These are phyloP conservation scores for Ageneiosus marmoratus DNA, from an alignment of 2,113 vertebrate species.

Conservation along the genomic window DNA sequence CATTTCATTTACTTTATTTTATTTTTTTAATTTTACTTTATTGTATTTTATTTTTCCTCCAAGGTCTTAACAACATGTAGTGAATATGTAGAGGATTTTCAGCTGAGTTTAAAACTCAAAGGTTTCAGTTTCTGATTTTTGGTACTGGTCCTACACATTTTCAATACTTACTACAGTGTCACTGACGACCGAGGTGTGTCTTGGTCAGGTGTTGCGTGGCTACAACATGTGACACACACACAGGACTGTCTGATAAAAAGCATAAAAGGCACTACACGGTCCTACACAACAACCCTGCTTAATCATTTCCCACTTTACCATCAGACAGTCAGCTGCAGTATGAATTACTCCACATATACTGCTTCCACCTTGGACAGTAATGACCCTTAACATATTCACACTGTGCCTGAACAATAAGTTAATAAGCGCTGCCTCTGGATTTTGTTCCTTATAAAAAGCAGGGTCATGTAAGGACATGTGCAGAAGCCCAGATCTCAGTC, in stretches of 20 bases:
- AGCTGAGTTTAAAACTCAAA: not conserved
- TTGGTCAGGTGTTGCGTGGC: not conserved
- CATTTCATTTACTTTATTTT: too few species aligned
- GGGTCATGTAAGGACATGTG: not conserved
- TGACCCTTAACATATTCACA: not conserved
- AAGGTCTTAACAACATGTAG: too few species aligned
- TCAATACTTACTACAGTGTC: not conserved
- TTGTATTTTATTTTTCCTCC: too few species aligned
- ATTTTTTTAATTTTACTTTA: too few species aligned
- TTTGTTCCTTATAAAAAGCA: not conserved
- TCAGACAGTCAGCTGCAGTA: not conserved
- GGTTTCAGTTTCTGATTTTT: not conserved
- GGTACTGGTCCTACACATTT: not conserved
- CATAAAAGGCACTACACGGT: not conserved
- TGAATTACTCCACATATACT: not conserved
- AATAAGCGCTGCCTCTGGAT: not conserved
- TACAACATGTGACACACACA: not conserved
- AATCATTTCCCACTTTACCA: not conserved
- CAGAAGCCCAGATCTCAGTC: not conserved
- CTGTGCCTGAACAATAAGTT: not conserved
- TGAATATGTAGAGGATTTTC: too few species aligned
- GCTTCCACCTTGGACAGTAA: not conserved
- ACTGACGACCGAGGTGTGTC: not conserved
- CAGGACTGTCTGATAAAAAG: not conserved
- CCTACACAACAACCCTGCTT: not conserved